Evolutionary conservation across 1,140 invertebrate species (phyloP).

Genomic region (Condylostylus longicornis): DNA sequence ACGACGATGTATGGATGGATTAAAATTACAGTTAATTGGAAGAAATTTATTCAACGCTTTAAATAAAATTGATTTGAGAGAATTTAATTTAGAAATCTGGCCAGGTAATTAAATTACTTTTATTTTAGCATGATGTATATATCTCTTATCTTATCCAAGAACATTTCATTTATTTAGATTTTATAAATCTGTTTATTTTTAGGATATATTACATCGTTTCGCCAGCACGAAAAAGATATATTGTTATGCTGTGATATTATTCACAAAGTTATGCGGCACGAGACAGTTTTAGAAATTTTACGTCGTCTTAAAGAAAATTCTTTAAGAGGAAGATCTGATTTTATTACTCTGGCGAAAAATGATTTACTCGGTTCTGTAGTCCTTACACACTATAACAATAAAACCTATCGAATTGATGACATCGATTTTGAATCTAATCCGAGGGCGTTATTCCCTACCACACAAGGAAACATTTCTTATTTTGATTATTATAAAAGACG

Average conservation of each 20-base stretch:
- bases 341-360: neutral
- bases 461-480: constrained; percentile 43
- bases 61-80: constrained; percentile 39
- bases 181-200: too few relatives aligned
- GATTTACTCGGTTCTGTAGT: constrained; percentile 37
- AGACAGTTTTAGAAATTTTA: constrained; percentile 42
- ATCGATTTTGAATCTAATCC: constrained; percentile 49
- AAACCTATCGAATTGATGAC: constrained; percentile 78
- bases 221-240: constrained; percentile 55
- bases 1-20: constrained; percentile 44
- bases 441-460: constrained; percentile 41
- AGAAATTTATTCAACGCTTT: constrained; percentile 62
- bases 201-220: constrained; percentile 61
- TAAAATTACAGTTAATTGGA: constrained; percentile 52
- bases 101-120: too few relatives aligned
- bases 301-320: constrained; percentile 17
- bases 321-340: constrained; percentile 14
- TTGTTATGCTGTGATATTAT: constrained; percentile 59
- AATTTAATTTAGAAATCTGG: constrained; percentile 46
- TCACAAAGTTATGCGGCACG: constrained; percentile 54
- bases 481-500: constrained; percentile 62
- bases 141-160: too few relatives aligned
- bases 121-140: too few relatives aligned
- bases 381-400: constrained; percentile 83
- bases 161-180: too few relatives aligned